Evolutionary conservation across 2,113 vertebrate genomes (phyloP).

Genomic region (Lamprotornis superbus): DNA sequence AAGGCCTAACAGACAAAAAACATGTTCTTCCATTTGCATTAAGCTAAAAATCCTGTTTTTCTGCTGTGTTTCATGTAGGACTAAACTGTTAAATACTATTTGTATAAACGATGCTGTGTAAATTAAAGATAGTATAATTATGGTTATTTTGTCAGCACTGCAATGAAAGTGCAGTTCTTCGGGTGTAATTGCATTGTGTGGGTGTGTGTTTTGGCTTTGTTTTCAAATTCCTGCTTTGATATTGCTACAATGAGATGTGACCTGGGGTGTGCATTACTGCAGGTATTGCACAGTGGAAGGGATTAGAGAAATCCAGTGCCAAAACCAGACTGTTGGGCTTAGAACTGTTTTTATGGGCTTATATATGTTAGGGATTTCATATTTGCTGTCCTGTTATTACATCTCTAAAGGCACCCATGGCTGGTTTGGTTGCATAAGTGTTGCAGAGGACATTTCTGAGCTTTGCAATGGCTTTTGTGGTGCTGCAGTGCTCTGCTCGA

Average conservation of each 20-base stretch:
- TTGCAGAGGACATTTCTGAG: slow-evolving; percentile 19
- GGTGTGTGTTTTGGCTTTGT: slow-evolving; percentile 55
- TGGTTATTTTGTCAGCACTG: not conserved
- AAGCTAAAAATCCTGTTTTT: not conserved
- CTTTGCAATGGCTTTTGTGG: not conserved
- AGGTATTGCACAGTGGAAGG: slow-evolving; percentile 15
- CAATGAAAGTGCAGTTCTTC: slow-evolving; percentile 5
- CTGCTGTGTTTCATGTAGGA: not conserved
- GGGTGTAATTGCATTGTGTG: slow-evolving; percentile 15
- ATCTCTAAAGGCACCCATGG: not conserved
- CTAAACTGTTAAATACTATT: not conserved
- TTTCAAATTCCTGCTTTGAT: slow-evolving; percentile 33
- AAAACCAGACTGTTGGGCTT: not conserved
- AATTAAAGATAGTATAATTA: slow-evolving; percentile 9
- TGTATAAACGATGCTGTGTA: not conserved
- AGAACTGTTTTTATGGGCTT: not conserved
- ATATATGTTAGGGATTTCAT: not conserved
- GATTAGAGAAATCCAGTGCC: not conserved
- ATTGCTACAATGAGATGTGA: not conserved
- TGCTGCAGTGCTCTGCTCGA: not conserved
- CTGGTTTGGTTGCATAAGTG: not conserved
- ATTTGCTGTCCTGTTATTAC: not conserved
- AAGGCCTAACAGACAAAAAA: not conserved
- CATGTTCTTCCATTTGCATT: not conserved
- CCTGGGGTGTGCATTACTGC: slow-evolving; percentile 31